Evolutionary conservation across 2,888 invertebrate genomes (phyloP).

Genomic region (Resseliella maxima): DNA sequence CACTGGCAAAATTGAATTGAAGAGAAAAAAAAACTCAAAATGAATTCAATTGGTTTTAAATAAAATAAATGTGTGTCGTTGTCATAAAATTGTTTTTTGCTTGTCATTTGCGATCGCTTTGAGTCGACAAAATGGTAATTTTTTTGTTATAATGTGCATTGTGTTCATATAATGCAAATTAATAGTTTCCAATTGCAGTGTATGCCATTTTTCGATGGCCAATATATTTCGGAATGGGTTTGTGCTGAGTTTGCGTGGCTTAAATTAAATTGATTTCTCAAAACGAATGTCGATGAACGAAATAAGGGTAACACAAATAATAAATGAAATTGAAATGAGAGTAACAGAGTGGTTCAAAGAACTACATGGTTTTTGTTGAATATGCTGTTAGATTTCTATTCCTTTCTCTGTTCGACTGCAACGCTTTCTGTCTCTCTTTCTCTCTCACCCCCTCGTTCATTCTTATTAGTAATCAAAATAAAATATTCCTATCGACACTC

Average conservation of each 20-base stretch:
- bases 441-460: not conserved
- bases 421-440: not conserved
- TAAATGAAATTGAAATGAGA: constrained; percentile 23
- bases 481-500: constrained; percentile 41
- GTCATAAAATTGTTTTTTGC: constrained; percentile 8
- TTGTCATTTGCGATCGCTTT: constrained; percentile 8
- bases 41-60: constrained; percentile 19
- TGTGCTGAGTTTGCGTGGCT: constrained; percentile 41
- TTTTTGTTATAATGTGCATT: not conserved
- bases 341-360: not conserved
- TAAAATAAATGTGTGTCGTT: constrained; percentile 22
- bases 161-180: constrained; percentile 43
- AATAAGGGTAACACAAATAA: constrained; percentile 26
- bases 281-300: not conserved
- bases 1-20: not conserved
- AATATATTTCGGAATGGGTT: not conserved
- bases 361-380: constrained; percentile 1
- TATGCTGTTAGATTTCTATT: not conserved
- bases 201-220: not conserved
- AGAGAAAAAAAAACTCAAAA: not conserved
- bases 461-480: constrained; percentile 19
- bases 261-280: constrained; percentile 30
- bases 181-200: constrained; percentile 14
- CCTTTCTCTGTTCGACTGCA: not conserved
- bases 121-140: constrained; percentile 51